Percentiles rank a stretch among this genome's conserved stretches.
Evolutionary conservation across 2,888 invertebrate genomes (phyloP).

Genomic region (Drosophila buzzatii): DNA sequence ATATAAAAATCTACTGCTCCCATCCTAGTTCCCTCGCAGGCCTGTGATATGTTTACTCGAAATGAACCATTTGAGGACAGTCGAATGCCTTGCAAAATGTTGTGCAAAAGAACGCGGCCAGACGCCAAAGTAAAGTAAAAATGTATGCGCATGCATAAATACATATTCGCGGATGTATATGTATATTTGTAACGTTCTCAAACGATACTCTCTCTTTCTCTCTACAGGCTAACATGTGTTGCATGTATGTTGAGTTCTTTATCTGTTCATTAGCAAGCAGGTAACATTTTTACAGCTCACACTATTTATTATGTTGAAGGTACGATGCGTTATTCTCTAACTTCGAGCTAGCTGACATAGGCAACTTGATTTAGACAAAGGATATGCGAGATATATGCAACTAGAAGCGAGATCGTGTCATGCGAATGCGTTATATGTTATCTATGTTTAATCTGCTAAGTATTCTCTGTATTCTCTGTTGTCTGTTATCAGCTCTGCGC

Average conservation of each 20-base stretch:
- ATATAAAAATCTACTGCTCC: constrained; percentile 24
- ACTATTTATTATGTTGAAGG: constrained; percentile 83
- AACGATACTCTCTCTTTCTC: constrained; percentile 33
- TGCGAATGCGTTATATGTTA: constrained; percentile 14
- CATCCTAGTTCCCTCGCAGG: constrained; percentile 25
- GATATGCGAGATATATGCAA: constrained; percentile 35
- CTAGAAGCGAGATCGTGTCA: constrained; percentile 49
- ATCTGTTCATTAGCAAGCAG: constrained; percentile 81
- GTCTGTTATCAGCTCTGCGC: constrained; percentile 20
- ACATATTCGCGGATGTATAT: constrained; percentile 5
- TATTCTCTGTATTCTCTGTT: background rate
- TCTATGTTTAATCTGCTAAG: constrained; percentile 4
- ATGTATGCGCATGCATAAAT: constrained; percentile 1
- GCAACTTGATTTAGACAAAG: constrained; percentile 42
- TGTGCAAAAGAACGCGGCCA: constrained; percentile 43
- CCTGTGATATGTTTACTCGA: constrained; percentile 62
- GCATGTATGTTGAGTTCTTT: constrained; percentile 11
- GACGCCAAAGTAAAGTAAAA: constrained; percentile 22
- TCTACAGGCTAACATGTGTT: constrained; percentile 44
- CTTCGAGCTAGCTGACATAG: constrained; percentile 42
- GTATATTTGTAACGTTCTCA: constrained; percentile 43
- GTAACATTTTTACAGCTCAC: constrained; percentile 85
- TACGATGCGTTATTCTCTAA: constrained; percentile 66
- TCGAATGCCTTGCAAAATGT: constrained; percentile 73
- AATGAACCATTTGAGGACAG: constrained; percentile 21